Conservation (phyloP, 2,113 vertebrate genomes). For the Chloebia gouldiae region DNA sequence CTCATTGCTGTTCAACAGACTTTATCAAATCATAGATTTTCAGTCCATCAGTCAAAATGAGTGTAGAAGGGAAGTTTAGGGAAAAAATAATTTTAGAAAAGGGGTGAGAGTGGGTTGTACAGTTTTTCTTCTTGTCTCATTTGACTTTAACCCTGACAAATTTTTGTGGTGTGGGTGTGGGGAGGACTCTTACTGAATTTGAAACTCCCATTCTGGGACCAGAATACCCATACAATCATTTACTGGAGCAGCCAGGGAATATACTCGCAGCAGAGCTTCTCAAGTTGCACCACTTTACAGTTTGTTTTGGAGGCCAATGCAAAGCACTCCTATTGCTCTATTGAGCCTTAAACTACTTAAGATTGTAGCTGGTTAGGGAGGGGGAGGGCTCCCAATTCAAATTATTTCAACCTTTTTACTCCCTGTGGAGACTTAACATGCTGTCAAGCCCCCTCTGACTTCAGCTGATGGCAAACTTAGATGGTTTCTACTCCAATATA, state of each 20-base stretch:
- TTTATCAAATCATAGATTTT: not conserved
- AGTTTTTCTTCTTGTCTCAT: not conserved
- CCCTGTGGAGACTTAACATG: not conserved
- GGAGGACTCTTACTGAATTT: not conserved
- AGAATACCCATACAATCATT: not conserved
- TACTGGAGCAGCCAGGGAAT: not conserved
- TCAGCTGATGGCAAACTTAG: not conserved
- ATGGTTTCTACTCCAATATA: not conserved
- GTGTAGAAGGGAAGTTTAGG: not conserved
- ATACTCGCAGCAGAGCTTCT: not conserved
- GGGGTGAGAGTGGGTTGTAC: not conserved
- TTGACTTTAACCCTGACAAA: not conserved
- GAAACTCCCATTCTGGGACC: not conserved
- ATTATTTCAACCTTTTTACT: slow-evolving; percentile 37
- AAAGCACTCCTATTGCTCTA: slow-evolving; percentile 24
- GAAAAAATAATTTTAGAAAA: not conserved
- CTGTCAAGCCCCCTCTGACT: not conserved
- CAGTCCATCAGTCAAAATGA: not conserved
- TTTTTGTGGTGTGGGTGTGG: not conserved
- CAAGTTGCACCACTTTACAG: not conserved
- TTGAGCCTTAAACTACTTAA: slow-evolving; percentile 25
- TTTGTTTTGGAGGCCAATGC: slow-evolving; percentile 26
- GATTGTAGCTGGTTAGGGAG: not conserved
- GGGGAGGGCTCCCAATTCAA: slow-evolving; percentile 17
- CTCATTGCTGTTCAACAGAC: not conserved